phyloP scores from a whole-genome alignment of 1,140 invertebrate species.

The Episyrphus balteatus region DNA sequence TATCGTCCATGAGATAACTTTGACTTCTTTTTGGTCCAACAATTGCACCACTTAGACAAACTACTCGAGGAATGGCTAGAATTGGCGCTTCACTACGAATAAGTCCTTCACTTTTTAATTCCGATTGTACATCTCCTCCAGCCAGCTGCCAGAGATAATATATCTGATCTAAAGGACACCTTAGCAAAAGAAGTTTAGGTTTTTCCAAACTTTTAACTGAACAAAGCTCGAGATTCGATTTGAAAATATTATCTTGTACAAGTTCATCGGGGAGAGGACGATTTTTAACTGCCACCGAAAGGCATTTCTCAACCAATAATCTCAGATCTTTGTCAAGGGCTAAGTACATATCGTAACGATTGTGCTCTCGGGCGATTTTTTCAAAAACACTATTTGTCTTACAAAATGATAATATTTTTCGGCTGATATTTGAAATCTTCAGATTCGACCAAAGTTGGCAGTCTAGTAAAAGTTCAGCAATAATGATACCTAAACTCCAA shows the following conservation, averaged over 20 bases:
- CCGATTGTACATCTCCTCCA: conserved; percentile 83
- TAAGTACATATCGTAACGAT: conserved; percentile 50
- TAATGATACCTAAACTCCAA: conserved; percentile 83
- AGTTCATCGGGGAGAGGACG: conserved; percentile 52
- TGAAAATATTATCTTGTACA: conserved; percentile 41
- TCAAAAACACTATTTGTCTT: conserved; percentile 56
- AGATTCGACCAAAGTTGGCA: conserved; percentile 55
- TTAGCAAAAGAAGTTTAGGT: conserved; percentile 15
- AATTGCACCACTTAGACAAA: conserved; percentile 67
- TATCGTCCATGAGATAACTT: conserved; percentile 64
- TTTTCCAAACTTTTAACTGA: conserved; percentile 12
- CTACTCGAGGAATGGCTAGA: conserved; percentile 64
- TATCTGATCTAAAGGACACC: conserved; percentile 57
- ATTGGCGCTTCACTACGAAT: conserved; percentile 72
- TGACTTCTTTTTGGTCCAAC: conserved; percentile 68
- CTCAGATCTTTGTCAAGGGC: conserved; percentile 39
- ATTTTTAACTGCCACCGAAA: conserved; percentile 52
- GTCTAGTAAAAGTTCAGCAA: conserved; percentile 63
- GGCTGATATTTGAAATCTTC: conserved; percentile 58
- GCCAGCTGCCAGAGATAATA: conserved; percentile 94
- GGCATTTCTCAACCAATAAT: conserved; percentile 54
- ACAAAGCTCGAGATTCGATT: conserved; percentile 19
- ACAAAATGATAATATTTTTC: conserved; percentile 62
- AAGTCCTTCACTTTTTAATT: conserved; percentile 83
- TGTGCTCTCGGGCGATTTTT: conserved; percentile 64